Conservation (phyloP, 2,113 vertebrate genomes). For the Rhea americana region DNA sequence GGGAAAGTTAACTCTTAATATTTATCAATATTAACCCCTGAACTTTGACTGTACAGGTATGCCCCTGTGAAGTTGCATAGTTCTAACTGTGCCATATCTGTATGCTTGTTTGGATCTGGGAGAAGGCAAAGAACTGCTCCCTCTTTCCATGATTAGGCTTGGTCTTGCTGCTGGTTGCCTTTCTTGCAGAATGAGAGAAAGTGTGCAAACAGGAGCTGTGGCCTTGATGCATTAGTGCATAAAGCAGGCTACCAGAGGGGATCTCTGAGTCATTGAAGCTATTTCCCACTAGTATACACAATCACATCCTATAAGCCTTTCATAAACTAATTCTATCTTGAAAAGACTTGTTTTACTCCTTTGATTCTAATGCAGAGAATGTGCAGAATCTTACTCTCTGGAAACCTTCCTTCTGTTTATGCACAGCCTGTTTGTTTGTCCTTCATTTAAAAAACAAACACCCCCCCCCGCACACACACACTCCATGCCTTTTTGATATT, state of each 20-base stretch:
- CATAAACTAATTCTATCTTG: background rate
- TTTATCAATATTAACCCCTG: background rate
- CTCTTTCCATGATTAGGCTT: background rate
- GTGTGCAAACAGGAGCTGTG: too few relatives aligned
- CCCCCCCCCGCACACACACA: too few relatives aligned
- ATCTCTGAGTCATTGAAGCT: background rate
- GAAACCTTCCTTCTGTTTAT: background rate
- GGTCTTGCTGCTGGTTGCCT: background rate
- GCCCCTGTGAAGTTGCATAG: background rate
- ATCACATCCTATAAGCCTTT: background rate
- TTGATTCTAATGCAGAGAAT: background rate
- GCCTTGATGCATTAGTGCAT: background rate
- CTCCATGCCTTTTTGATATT: background rate
- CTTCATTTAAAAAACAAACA: background rate
- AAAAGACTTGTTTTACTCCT: background rate
- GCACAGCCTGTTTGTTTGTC: background rate
- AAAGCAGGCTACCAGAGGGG: background rate
- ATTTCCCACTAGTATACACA: background rate
- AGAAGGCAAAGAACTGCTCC: background rate
- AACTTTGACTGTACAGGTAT: background rate
- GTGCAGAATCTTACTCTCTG: background rate
- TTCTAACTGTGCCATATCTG: background rate
- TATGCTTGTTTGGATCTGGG: background rate
- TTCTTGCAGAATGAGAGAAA: background rate
- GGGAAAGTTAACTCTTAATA: background rate